Base-by-base conservation (phyloP, 2,888 invertebrate genomes). In the Cacoxenus indagator region DNA sequence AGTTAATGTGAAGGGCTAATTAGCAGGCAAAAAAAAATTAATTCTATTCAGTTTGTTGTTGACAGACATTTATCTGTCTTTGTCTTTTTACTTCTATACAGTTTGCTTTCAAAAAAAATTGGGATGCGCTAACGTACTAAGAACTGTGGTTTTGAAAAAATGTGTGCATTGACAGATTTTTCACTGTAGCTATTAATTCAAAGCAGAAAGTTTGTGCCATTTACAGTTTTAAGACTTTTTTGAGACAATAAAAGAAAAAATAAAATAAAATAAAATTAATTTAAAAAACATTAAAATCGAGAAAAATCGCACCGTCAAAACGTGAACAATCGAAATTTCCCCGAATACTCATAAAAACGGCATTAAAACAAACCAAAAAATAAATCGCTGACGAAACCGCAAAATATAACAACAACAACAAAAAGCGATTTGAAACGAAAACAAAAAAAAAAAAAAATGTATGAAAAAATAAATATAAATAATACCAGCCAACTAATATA, bases 281-380 rank as follows among this genome's bases (percentile, higher is more conserved):
- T 43, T 65, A 65, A 72, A 73, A 72, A 72, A 69, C 66, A 66
- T 29, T 9, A 46, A 45, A 59, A 59, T 54, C 43, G 48, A 45
- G 48, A 61, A 67, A 59, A 59, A 31, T 19, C 19, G 29, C 27
- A 6, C 27, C 17, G 31, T 31, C n/a, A 59, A 59, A 14, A 59
- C 11, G n/a, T 59, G 59, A 59, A 31, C 19, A 6, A 59, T 59
- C 17, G 31, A 59, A 59, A 59, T 26, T 59, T 59, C 59, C 59
- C 24, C 17, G 59, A 59, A 59, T 59, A 31, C 24, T 19, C 29
- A 59, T 31, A 37, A 59, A 59, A 27, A 59, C 6, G 17, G 37
- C 14, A 59, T 31, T 19, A 29, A 59, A 31, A 59, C 8, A 59
- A 26, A 31, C 19, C 5, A 59, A 8, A 31, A 59, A 59, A 59